phyloP scores from a whole-genome alignment of 2,113 vertebrate genomes.

The Gobius niger region DNA sequence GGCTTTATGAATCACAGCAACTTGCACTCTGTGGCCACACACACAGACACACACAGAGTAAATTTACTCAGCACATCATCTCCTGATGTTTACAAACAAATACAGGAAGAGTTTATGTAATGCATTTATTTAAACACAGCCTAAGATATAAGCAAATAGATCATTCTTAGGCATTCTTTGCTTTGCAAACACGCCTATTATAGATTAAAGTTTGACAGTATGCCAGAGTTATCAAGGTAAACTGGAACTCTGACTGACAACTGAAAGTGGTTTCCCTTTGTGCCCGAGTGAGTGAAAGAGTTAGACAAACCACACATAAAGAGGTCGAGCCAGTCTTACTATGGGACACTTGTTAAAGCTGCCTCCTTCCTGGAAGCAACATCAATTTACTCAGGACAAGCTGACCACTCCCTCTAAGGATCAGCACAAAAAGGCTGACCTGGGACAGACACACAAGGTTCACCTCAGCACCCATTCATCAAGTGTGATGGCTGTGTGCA shows the following conservation, averaged over 20 bases:
- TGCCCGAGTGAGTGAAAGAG: conserved; percentile 40
- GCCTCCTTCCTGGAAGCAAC: conserved; percentile 58
- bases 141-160: conserved; percentile 97
- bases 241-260: conserved; percentile 76
- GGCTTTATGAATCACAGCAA: conserved; percentile 38
- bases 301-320: conserved; percentile 36
- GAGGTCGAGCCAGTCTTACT: conserved; percentile 42
- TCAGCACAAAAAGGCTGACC: conserved; percentile 74
- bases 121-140: conserved; percentile 96
- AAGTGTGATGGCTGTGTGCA: conserved; percentile 52
- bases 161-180: conserved; percentile 96
- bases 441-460: conserved; percentile 65
- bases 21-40: conserved; percentile 65
- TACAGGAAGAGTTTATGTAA: conserved; percentile 93
- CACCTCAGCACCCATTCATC: conserved; percentile 73
- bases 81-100: conserved; percentile 98
- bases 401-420: conserved; percentile 72
- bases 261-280: conserved; percentile 76
- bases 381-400: conserved; percentile 71
- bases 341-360: conserved; percentile 49
- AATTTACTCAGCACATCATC: conserved; percentile 92
- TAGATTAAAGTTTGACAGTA: conserved; percentile 80
- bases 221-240: conserved; percentile 81
- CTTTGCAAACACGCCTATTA: conserved; percentile 89
- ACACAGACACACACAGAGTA: conserved; percentile 77